A percentile compares a stretch with the other conserved stretches of the same genome.
phyloP scores from a whole-genome alignment of 53 echinoderm and acorn worm genomes.

The Henricia sp. region DNA sequence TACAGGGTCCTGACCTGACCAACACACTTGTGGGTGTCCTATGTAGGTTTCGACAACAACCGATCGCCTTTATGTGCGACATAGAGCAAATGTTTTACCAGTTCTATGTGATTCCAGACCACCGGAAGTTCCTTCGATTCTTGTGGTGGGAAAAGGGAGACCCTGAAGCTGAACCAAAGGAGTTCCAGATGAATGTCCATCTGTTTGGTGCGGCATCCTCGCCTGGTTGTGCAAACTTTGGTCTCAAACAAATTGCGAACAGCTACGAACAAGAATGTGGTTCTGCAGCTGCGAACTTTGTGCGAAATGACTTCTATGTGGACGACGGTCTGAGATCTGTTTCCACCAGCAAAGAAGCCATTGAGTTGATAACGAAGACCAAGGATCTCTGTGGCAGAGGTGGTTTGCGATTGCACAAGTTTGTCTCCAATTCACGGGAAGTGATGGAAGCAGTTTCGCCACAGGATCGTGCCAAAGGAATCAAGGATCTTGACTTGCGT shows the following conservation, averaged over 20 bases:
- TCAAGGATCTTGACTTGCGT: constrained; percentile 49
- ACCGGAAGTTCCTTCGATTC: constrained; percentile 69
- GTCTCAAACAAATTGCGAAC: constrained; percentile 54
- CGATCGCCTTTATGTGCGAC: constrained; percentile 59
- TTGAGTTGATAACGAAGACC: constrained; percentile 22
- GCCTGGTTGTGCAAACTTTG: constrained; percentile 67
- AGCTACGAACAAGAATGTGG: constrained; percentile 59
- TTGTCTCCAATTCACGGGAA: constrained; percentile 69
- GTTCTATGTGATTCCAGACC: constrained; percentile 35
- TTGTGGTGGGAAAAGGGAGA: constrained; percentile 80
- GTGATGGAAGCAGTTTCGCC: constrained; percentile 63
- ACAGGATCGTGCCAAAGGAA: constrained; percentile 45
- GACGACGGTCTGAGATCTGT: constrained; percentile 76
- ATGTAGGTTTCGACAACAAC: constrained; percentile 54
- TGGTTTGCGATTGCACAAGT: constrained; percentile 70
- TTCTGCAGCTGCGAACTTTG: constrained; percentile 57
- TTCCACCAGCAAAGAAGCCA: not conserved
- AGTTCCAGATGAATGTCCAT: constrained; percentile 68
- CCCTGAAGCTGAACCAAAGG: not conserved
- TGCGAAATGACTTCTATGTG: constrained; percentile 69
- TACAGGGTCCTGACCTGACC: constrained; percentile 73
- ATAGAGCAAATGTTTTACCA: constrained; percentile 61
- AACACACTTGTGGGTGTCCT: constrained; percentile 54
- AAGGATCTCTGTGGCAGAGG: constrained; percentile 58
- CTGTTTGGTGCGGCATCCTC: constrained; percentile 70